A percentile compares a stretch with the other conserved stretches of the same genome.
Evolutionary conservation across 2,113 vertebrate genomes (phyloP).

Genomic region (Erythrolamprus reginae): DNA sequence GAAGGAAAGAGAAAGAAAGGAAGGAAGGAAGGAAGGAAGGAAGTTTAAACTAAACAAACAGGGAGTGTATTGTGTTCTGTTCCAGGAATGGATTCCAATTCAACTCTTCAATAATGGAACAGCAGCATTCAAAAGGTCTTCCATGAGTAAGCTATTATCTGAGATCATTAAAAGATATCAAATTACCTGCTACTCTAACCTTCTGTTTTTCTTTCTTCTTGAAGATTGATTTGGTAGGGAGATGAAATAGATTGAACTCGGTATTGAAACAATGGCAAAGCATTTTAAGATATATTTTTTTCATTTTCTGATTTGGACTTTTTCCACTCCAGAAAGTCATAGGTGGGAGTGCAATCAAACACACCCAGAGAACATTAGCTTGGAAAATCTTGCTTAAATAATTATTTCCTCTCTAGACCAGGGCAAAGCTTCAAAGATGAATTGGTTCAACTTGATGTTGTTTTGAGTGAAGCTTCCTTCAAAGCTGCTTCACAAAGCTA

Average conservation of each 20-base stretch:
- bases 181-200: conserved; percentile 6
- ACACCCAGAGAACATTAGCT: background rate
- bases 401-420: background rate
- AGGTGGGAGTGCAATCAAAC: background rate
- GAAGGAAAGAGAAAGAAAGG: too few species aligned
- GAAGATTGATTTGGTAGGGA: background rate
- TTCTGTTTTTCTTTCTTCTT: conserved; percentile 23
- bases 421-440: background rate
- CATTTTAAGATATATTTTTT: background rate
- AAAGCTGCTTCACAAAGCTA: background rate
- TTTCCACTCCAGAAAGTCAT: background rate
- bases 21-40: fast-evolving
- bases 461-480: background rate
- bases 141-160: conserved; percentile 1
- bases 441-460: background rate
- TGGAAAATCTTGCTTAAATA: background rate
- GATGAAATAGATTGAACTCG: background rate
- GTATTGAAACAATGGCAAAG: background rate
- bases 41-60: conserved; percentile 50
- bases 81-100: conserved; percentile 37
- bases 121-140: background rate
- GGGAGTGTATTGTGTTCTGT: conserved; percentile 38
- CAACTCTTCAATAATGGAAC: conserved; percentile 10
- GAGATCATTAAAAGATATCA: conserved; percentile 28
- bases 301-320: background rate